Evolutionary conservation across 1,140 invertebrate genomes (phyloP), one percentile per base, ranked within the genome.

Genomic region (Heliconius congener): DNA sequence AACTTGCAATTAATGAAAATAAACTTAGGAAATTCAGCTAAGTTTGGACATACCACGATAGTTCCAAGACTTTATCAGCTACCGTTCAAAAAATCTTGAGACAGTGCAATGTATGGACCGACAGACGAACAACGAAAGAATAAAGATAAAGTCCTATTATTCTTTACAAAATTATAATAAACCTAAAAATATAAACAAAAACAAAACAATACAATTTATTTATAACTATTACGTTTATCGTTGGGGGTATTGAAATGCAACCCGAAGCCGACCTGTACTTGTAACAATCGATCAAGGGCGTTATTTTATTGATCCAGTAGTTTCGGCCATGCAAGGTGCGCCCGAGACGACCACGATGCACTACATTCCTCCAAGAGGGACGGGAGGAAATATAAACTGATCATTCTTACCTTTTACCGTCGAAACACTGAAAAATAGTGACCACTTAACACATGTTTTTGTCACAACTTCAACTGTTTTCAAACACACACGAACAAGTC

Each of bases 341-440:
- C 90, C 85, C 74, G 90, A 87, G 89, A 87, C 85, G 76, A 82
- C 81, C 85, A 86, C 88, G 86, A 88, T 89, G 87, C 84, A 87
- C 80, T 89, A 88, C 91, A 94, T 94, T 91, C 92, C 88, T 91
- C 77, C 83, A 85, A 90, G 88, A 92, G 90, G 90, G 88, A 90
- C 90, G 91, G 86, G 85, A 88, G 88, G 86, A 84, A 82, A 86
- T 93, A 88, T 91, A 90, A 93, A 91, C 87, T 90, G 87, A 84
- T 88, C 86, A 87, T 85, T 87, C 90, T 94, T 92, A 94, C 92
- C 91, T 87, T 90, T 86, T 71, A 8, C 34, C 80, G 82, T 55
- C 74, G 70, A 79, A 75, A 81, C 81, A 71, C 79, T 76, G 50
- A 79, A 78, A 75, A 83, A 77, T 37, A 81, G 88, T 84, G 86